These are phyloP conservation scores for Channa striata DNA, from an alignment of 2,797 vertebrate genomes.

Conservation along the genomic window DNA sequence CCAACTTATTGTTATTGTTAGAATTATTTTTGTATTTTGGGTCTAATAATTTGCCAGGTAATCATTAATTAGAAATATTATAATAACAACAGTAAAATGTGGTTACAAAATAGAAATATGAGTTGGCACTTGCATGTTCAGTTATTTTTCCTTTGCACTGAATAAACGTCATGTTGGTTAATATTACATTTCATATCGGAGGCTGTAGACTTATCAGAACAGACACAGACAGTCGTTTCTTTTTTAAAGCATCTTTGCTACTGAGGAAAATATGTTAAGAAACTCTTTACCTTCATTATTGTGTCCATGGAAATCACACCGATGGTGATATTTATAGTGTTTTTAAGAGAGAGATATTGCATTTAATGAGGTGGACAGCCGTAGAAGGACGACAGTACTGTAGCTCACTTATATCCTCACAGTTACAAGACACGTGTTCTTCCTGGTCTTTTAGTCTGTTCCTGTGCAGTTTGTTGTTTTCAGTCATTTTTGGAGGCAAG, in stretches of 20 bases:
- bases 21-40: not conserved
- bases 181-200: not conserved
- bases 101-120: not conserved
- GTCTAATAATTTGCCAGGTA: not conserved
- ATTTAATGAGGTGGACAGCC: conserved; percentile 1
- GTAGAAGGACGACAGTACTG: not conserved
- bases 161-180: not conserved
- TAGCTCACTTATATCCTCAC: not conserved
- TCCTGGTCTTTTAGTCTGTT: conserved; percentile 19
- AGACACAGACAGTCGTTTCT: not conserved
- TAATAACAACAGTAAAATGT: not conserved
- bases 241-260: conserved; percentile 9
- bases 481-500: conserved; percentile 10
- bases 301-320: not conserved
- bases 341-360: conserved; percentile 10
- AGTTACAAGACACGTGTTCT: conserved; percentile 1
- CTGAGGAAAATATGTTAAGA: not conserved
- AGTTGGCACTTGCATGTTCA: not conserved
- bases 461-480: conserved; percentile 25
- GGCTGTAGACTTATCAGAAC: not conserved
- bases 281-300: not conserved
- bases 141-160: no score
- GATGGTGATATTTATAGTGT: not conserved
- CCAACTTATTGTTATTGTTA: no score
- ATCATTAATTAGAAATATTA: not conserved